Evolutionary conservation across 2,113 vertebrate genomes (phyloP).

Genomic region (Hymenochirus boettgeri): DNA sequence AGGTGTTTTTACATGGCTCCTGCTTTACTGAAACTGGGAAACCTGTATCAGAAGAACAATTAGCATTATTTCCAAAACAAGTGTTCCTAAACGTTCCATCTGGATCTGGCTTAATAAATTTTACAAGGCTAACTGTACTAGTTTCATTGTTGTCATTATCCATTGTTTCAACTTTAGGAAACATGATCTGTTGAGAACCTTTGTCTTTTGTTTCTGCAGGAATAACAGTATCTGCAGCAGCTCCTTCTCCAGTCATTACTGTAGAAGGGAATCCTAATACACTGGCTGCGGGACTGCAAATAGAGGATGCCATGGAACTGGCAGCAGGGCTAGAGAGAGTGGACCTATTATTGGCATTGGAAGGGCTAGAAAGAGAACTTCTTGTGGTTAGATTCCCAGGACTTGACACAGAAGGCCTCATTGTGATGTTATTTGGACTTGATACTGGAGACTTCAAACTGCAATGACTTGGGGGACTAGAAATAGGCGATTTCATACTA

Average conservation of each 20-base stretch:
- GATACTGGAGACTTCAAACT: conserved; percentile 88
- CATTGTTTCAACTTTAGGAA: conserved; percentile 88
- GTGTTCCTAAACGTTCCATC: conserved; percentile 82
- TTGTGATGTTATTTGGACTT: conserved; percentile 71
- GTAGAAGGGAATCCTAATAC: conserved; percentile 59
- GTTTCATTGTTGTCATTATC: conserved; percentile 77
- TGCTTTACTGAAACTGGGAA: conserved; percentile 88
- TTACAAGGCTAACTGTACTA: conserved; percentile 72
- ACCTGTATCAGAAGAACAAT: conserved; percentile 65
- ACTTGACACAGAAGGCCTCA: conserved; percentile 82
- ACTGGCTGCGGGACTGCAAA: conserved; percentile 65
- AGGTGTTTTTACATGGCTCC: conserved; percentile 83
- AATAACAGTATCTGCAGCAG: conserved; percentile 73
- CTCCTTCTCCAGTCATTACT: conserved; percentile 61
- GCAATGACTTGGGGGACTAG: conserved; percentile 89
- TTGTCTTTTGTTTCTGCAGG: conserved; percentile 77
- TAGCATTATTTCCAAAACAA: conserved; percentile 76
- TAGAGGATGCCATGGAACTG: conserved; percentile 66
- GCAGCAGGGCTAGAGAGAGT: conserved; percentile 68
- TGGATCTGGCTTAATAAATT: conserved; percentile 94
- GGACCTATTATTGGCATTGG: conserved; percentile 72
- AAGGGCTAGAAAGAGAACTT: conserved; percentile 87
- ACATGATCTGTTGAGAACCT: conserved; percentile 76
- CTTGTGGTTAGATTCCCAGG: conserved; percentile 75
- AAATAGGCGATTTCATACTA: conserved; percentile 92